A percentile compares a stretch with the other conserved stretches of the same genome.
phyloP scores from a whole-genome alignment of 2,113 vertebrate genomes.

The Plecotus auritus region DNA sequence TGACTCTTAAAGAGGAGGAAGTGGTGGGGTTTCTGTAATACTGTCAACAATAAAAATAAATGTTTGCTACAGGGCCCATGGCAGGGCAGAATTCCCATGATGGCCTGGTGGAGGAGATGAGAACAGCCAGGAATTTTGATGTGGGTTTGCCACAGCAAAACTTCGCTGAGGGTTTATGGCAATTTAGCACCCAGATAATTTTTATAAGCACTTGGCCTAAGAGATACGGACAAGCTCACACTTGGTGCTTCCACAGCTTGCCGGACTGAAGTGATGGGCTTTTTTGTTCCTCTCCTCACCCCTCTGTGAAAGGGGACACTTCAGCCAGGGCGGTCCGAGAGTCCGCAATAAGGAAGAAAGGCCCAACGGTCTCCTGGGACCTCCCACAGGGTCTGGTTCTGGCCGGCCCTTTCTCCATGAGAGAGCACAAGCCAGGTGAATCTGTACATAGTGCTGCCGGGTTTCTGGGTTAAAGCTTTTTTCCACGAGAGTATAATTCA shows the following conservation, averaged over 20 bases:
- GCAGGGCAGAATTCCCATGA: neutral
- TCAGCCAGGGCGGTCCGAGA: neutral
- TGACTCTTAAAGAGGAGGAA: neutral
- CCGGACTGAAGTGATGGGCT: neutral
- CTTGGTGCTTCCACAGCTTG: neutral
- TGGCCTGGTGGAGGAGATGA: neutral
- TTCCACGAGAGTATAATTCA: neutral
- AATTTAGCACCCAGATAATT: neutral
- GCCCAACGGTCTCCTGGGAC: neutral
- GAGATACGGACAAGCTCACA: neutral
- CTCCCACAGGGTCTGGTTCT: neutral
- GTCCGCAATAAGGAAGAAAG: slow-evolving; percentile 7
- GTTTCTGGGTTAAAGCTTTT: slow-evolving; percentile 18
- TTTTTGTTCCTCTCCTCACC: neutral
- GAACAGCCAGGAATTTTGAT: neutral
- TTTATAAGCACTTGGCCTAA: neutral
- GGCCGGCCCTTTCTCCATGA: neutral
- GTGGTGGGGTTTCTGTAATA: neutral
- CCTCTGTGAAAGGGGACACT: neutral
- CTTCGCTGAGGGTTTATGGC: neutral
- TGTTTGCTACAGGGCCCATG: neutral
- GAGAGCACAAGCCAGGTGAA: neutral
- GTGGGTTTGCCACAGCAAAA: neutral
- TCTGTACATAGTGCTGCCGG: neutral
- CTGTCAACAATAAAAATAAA: neutral